Base-by-base conservation (phyloP, 2,888 invertebrate species). In the Campoplex capitator region DNA sequence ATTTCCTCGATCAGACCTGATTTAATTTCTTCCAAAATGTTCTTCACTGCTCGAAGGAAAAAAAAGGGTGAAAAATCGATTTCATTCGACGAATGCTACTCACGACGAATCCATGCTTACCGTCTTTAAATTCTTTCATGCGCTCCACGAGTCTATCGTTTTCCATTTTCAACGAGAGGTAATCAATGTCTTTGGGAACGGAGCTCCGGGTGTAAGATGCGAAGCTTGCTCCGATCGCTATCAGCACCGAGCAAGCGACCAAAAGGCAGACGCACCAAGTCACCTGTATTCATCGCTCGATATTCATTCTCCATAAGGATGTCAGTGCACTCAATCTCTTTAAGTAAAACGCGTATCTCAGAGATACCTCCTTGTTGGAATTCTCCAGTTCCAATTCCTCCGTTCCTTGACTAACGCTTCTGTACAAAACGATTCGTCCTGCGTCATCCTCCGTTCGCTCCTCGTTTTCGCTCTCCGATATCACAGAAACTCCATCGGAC, bases 401-500 rank as follows among this genome's bases (percentile, higher is more conserved):
- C 7, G 65, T 28, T n/a, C 54, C 16, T 28, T 56, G 62, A 13
- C 23, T 32, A 13, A 38, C 38, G 3, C 51, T 74, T n/a, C 42
- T 32, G 38, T 82, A 82, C 7, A 76, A 16, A 18, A 82, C 48
- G 23, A 76, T 35, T 35, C 65, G 62, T 4, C 62, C 35, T 7
- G 45, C 67, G 32, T 16, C 23, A 9, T 79, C 35, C 1, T 45
- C 70, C 13, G 13, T 13, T 8, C 54, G 6, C 13, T 85, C 85
- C 13, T 83, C 86, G 16, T 65, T 65, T 8, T 87, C 87, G 77
- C 83, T 85, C 45, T 88, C 88, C 48, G 84, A 87, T 77, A 88
- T 87, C 56, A 88, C 88, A 9, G 89, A 88, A 13, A 87, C 83
- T 6, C 88, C 88, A 79, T 88, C 88, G 16, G 89, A 89, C 45